Evolutionary conservation across 2,797 vertebrate genomes (phyloP).

Genomic region (Mycteria americana): DNA sequence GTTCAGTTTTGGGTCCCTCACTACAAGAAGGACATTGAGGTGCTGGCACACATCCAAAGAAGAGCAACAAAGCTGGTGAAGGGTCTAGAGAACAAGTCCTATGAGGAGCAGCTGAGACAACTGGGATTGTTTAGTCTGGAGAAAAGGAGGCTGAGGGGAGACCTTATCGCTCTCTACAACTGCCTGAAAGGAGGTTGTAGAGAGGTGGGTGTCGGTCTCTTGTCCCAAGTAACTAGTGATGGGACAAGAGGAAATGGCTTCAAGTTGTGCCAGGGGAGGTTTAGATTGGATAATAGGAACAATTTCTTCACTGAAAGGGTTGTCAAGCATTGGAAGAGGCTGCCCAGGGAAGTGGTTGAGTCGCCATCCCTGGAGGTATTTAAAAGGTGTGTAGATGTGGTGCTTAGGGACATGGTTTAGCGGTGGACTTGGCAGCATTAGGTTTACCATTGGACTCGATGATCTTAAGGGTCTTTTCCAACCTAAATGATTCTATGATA

Average conservation of each 20-base stretch:
- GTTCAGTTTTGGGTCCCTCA: neutral
- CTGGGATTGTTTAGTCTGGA: neutral
- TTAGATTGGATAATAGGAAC: neutral
- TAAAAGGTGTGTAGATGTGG: neutral
- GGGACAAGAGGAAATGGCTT: neutral
- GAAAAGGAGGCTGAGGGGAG: neutral
- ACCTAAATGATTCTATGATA: neutral
- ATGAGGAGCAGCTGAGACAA: neutral
- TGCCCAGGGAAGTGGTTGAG: neutral
- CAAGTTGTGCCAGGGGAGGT: rapidly evolving
- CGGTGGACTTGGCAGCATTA: neutral
- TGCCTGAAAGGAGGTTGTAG: neutral
- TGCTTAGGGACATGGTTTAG: neutral
- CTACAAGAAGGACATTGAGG: neutral
- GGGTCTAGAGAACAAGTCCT: neutral
- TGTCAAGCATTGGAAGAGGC: neutral
- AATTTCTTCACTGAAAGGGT: neutral
- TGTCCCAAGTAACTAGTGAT: neutral
- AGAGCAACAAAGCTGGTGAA: neutral
- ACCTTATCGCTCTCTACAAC: neutral
- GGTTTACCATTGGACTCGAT: neutral
- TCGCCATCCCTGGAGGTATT: neutral
- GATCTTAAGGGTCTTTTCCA: neutral
- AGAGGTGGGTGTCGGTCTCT: too few relatives aligned
- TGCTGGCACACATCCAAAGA: too few relatives aligned